phyloP scores from a whole-genome alignment of 1,140 invertebrate genomes.

The Drosophila lowei region DNA sequence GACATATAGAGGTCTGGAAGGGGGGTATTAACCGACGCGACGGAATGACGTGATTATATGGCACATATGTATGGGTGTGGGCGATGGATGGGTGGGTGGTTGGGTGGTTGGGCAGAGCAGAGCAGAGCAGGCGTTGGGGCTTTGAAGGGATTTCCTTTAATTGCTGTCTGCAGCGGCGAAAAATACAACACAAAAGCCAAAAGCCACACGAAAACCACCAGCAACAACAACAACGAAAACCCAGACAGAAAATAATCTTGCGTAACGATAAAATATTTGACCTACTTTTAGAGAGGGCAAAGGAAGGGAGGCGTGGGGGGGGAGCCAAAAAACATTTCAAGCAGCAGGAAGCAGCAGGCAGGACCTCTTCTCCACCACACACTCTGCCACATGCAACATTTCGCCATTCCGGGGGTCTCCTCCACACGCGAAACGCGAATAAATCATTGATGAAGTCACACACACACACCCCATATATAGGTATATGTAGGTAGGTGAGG shows the following conservation, averaged over 20 bases:
- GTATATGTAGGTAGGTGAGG: slow-evolving; percentile 15
- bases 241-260: slow-evolving; percentile 46
- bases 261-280: slow-evolving; percentile 68
- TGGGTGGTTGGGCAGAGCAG: neutral
- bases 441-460: slow-evolving; percentile 72
- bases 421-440: slow-evolving; percentile 74
- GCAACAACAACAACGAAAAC: neutral
- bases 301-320: neutral
- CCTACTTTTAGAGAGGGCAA: slow-evolving; percentile 57
- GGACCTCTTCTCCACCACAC: too few species aligned
- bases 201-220: slow-evolving; percentile 1
- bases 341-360: slow-evolving; percentile 69
- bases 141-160: slow-evolving; percentile 45
- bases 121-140: slow-evolving; percentile 1
- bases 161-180: too few species aligned
- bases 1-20: slow-evolving; percentile 18
- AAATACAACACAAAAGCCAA: slow-evolving; percentile 15
- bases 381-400: slow-evolving; percentile 31
- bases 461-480: neutral
- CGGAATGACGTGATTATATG: slow-evolving; percentile 38
- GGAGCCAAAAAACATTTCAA: slow-evolving; percentile 63
- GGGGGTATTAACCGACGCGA: slow-evolving; percentile 20
- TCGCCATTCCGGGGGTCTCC: slow-evolving; percentile 14
- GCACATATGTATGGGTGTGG: too few species aligned
- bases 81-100: too few species aligned